A percentile compares a stretch with the other conserved stretches of the same genome.
Evolutionary conservation across 2,888 invertebrate species (phyloP).

Genomic region (Sarcophaga caerulescens): DNA sequence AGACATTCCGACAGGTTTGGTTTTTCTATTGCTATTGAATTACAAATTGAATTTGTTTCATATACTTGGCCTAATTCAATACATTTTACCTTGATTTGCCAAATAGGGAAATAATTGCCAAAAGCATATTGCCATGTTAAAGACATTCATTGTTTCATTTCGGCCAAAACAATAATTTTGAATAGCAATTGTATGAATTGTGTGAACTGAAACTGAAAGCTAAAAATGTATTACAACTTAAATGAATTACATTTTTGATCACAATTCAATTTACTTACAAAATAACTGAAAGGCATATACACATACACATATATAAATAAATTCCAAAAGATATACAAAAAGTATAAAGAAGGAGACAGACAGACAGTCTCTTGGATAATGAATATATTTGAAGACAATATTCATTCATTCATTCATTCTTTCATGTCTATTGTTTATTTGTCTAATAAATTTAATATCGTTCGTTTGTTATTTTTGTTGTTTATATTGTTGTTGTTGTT

Average conservation of each 20-base stretch:
- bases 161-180: too few species aligned
- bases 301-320: not conserved
- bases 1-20: not conserved
- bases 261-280: not conserved
- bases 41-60: not conserved
- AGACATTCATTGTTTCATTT: not conserved
- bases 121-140: not conserved
- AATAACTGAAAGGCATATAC: not conserved
- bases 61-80: not conserved
- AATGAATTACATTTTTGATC: not conserved
- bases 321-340: not conserved
- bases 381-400: conserved; percentile 24
- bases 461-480: not conserved
- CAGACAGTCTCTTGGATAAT: conserved; percentile 5
- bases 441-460: conserved; percentile 36
- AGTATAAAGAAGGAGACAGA: not conserved
- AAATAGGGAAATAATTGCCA: not conserved
- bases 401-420: not conserved
- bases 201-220: not conserved
- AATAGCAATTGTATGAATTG: not conserved
- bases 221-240: not conserved
- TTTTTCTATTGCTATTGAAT: not conserved
- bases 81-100: not conserved
- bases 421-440: conserved; percentile 21
- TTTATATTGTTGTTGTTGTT: conserved; percentile 8